Evolutionary conservation across 2,888 invertebrate species (phyloP).

Genomic region (Meliscaeva auricollis): DNA sequence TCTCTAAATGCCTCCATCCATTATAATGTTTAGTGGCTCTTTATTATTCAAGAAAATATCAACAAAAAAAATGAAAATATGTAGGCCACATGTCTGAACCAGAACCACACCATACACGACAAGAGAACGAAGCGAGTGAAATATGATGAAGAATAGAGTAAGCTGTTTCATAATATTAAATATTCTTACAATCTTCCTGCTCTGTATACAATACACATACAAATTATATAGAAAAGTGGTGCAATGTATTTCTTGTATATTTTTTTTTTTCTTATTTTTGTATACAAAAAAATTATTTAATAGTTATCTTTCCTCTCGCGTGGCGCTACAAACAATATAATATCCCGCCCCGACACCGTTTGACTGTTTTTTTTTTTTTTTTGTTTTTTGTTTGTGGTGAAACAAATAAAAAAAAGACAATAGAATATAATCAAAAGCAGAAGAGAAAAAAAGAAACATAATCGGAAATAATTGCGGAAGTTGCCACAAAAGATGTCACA

Average conservation of each 20-base stretch:
- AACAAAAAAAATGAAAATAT: slow-evolving; percentile 51
- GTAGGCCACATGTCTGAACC: slow-evolving; percentile 70
- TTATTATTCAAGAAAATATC: slow-evolving; percentile 64
- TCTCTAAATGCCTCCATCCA: slow-evolving; percentile 59
- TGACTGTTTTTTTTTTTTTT: slow-evolving; percentile 8
- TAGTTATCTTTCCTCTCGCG: slow-evolving; percentile 6
- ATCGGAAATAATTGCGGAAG: slow-evolving; percentile 76
- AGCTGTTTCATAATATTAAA: background rate
- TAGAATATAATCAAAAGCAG: slow-evolving; percentile 48
- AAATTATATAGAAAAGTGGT: background rate
- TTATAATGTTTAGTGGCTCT: slow-evolving; percentile 72
- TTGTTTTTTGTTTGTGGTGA: background rate
- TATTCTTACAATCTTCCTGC: background rate
- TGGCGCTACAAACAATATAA: slow-evolving; percentile 27
- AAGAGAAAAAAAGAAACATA: slow-evolving; percentile 67
- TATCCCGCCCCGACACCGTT: slow-evolving; percentile 13
- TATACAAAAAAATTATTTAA: slow-evolving; percentile 3
- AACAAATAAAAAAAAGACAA: background rate
- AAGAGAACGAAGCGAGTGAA: background rate
- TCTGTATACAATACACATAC: background rate
- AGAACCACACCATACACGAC: slow-evolving; percentile 17
- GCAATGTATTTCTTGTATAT: background rate
- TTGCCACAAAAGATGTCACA: slow-evolving; percentile 74
- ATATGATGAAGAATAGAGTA: background rate
- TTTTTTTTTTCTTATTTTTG: background rate